These are phyloP conservation scores for Clistopyga incitator DNA, from an alignment of 2,888 invertebrate genomes.

Conservation along the genomic window DNA sequence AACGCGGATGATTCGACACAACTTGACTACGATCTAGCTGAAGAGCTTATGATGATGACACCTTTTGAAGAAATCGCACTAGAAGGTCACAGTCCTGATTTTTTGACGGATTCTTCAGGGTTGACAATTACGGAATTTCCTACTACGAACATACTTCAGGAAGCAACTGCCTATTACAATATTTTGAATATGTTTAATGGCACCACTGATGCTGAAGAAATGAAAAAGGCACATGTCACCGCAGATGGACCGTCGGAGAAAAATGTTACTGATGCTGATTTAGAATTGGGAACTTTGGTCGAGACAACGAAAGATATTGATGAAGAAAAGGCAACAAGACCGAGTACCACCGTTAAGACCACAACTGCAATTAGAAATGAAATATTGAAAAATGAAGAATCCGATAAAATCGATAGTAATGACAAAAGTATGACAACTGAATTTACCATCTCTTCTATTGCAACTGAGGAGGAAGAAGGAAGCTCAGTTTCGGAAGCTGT, in stretches of 20 bases:
- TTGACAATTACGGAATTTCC: conserved; percentile 14
- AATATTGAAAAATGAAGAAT: background rate
- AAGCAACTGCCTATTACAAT: conserved; percentile 19
- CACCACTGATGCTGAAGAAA: background rate
- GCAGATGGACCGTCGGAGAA: no score
- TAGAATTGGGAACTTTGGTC: no score
- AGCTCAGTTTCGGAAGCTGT: no score
- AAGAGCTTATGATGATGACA: conserved; percentile 26
- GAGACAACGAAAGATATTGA: no score
- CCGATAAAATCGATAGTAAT: background rate
- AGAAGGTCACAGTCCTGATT: background rate
- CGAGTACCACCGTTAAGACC: background rate
- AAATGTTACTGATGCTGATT: background rate
- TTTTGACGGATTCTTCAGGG: conserved; percentile 9
- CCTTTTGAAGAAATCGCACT: conserved; percentile 31
- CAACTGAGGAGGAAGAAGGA: background rate
- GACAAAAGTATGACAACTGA: background rate
- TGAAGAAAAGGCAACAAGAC: background rate
- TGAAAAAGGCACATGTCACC: no score
- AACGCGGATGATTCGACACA: background rate
- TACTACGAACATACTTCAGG: background rate
- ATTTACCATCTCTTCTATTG: background rate
- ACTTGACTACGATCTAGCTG: conserved; percentile 32
- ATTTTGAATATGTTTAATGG: conserved; percentile 15
- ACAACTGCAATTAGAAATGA: background rate